Percentiles rank a stretch among this genome's conserved stretches.
Conservation (phyloP, 2,113 vertebrate genomes). For the Oophaga pumilio region DNA sequence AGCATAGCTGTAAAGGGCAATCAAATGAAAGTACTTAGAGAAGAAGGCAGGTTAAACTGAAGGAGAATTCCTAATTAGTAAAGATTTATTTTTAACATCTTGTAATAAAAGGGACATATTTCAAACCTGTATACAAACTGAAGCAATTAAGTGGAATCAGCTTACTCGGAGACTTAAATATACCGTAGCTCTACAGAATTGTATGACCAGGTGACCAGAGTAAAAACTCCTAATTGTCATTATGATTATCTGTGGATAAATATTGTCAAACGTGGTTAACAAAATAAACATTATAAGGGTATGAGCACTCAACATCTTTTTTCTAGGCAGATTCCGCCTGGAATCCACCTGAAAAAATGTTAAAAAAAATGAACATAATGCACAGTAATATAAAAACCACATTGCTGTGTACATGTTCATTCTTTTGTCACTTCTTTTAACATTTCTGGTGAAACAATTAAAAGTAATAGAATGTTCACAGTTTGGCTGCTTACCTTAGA, state of each 20-base stretch:
- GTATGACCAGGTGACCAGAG: background rate
- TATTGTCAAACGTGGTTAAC: background rate
- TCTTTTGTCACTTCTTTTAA: too few relatives aligned
- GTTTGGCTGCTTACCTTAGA: too few relatives aligned
- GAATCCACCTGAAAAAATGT: too few relatives aligned
- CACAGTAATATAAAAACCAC: too few relatives aligned
- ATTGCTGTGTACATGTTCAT: too few relatives aligned
- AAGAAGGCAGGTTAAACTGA: conserved; percentile 38
- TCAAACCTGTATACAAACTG: conserved; percentile 27
- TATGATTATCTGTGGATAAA: background rate
- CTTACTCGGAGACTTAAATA: conserved; percentile 6
- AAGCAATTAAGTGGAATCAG: conserved; percentile 3
- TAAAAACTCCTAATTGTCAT: conserved; percentile 31
- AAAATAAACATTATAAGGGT: background rate
- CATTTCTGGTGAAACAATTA: too few relatives aligned
- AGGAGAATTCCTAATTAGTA: conserved; percentile 54
- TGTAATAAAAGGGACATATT: conserved; percentile 44
- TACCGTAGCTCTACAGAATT: background rate
- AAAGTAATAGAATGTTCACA: too few relatives aligned
- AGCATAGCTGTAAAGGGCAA: conserved; percentile 45
- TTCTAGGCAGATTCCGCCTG: too few relatives aligned
- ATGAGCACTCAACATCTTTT: too few relatives aligned
- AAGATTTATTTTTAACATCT: conserved; percentile 49
- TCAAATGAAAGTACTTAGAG: conserved; percentile 49
- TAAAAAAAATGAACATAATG: too few relatives aligned